A percentile compares a stretch with the other conserved stretches of the same genome.
phyloP scores from a whole-genome alignment of 2,113 vertebrate species.

The Polypterus senegalus region DNA sequence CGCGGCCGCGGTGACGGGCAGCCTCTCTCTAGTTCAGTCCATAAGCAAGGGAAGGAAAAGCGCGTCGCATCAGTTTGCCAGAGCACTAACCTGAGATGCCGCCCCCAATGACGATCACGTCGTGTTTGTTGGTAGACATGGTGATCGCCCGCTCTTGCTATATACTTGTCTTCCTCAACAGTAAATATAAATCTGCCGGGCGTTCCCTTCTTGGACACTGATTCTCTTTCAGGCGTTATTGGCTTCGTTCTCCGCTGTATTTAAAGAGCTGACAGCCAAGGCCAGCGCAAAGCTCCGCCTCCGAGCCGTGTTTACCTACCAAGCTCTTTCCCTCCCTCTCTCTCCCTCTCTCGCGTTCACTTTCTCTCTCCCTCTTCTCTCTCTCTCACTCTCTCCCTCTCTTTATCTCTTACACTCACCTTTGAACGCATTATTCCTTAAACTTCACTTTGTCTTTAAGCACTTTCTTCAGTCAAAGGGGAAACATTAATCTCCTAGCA shows the following conservation, averaged over 20 bases:
- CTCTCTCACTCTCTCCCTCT: neutral
- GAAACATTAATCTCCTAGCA: too few species aligned
- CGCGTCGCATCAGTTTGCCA: too few species aligned
- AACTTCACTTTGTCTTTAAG: too few species aligned
- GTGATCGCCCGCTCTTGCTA: constrained; percentile 9
- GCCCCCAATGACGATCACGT: constrained; percentile 78
- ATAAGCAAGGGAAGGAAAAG: too few species aligned
- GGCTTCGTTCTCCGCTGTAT: constrained; percentile 33
- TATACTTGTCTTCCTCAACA: too few species aligned
- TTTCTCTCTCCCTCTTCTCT: neutral
- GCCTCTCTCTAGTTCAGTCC: too few species aligned
- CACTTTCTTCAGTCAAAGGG: too few species aligned
- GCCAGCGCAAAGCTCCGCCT: constrained; percentile 31
- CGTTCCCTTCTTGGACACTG: neutral
- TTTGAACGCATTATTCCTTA: too few species aligned
- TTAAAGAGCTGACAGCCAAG: constrained; percentile 29
- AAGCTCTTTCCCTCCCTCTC: neutral
- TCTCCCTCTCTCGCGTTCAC: neutral
- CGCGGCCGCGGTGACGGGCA: too few species aligned
- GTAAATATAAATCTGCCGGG: too few species aligned
- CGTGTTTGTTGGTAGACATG: constrained; percentile 68
- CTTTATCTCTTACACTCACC: neutral
- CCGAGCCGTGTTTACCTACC: constrained; percentile 8
- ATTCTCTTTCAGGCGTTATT: neutral
- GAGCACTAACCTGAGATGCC: constrained; percentile 77